Conservation (phyloP, 2,888 invertebrate species). For the Trilocha varians region DNA sequence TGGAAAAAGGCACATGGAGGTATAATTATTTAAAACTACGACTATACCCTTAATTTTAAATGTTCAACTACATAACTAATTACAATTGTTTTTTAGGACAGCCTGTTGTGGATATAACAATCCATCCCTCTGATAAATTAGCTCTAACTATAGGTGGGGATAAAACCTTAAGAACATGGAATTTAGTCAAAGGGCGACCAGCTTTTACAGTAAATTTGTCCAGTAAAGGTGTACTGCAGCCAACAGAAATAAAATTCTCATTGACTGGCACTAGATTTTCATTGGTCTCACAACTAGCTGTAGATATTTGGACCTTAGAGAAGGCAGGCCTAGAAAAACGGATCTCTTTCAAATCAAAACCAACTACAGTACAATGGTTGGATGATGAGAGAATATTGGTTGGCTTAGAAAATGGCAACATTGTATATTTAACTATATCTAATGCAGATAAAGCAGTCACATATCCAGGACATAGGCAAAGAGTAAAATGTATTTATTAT, state of each 20-base stretch:
- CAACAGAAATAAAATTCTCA: constrained; percentile 79
- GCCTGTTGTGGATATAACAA: constrained; percentile 80
- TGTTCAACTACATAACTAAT: no score
- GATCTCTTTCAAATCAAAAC: constrained; percentile 78
- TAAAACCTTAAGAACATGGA: constrained; percentile 91
- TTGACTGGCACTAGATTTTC: constrained; percentile 84
- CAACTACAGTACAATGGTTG: constrained; percentile 81
- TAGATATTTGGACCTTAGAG: constrained; percentile 87
- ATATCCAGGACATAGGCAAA: constrained; percentile 73
- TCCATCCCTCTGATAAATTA: constrained; percentile 92
- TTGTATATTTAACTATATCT: constrained; percentile 73
- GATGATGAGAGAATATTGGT: constrained; percentile 75
- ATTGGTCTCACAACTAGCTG: constrained; percentile 78
- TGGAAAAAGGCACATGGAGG: constrained; percentile 89
- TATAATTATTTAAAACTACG: constrained; percentile 23
- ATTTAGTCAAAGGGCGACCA: constrained; percentile 90
- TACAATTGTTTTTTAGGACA: constrained; percentile 48
- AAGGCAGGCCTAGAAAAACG: constrained; percentile 81
- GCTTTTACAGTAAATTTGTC: constrained; percentile 92
- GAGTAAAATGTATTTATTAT: constrained; percentile 79
- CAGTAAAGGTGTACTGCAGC: constrained; percentile 72
- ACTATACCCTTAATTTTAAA: not conserved
- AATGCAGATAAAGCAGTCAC: constrained; percentile 51
- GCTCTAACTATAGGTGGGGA: constrained; percentile 91
- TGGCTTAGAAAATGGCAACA: constrained; percentile 83